Percentiles rank a stretch among this genome's conserved stretches.
phyloP scores from a whole-genome alignment of 1,140 invertebrate genomes.

The Cylas formicarius region DNA sequence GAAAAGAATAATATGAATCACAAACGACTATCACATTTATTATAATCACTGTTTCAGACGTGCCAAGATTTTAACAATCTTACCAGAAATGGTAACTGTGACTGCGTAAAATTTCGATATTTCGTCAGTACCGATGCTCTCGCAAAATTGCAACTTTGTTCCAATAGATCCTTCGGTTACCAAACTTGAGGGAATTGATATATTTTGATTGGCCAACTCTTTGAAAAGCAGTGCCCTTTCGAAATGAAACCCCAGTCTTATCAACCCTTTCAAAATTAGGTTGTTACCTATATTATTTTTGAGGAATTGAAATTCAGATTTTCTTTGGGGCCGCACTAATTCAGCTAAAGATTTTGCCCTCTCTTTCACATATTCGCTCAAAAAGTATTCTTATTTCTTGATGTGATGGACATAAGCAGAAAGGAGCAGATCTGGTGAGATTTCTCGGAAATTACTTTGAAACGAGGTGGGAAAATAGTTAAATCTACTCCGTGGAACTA shows the following conservation, averaged over 20 bases:
- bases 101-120: slow-evolving; percentile 28
- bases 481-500: slow-evolving; percentile 6
- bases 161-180: slow-evolving; percentile 31
- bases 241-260: slow-evolving; percentile 32
- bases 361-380: slow-evolving; percentile 12
- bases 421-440: slow-evolving; percentile 33
- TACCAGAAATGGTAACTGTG: too few relatives aligned
- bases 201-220: slow-evolving; percentile 32
- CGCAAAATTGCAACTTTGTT: slow-evolving; percentile 34
- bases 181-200: slow-evolving; percentile 30
- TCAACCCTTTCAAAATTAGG: slow-evolving; percentile 34
- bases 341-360: slow-evolving; percentile 28
- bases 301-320: slow-evolving; percentile 18
- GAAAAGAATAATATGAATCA: too few relatives aligned
- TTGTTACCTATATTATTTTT: slow-evolving; percentile 33
- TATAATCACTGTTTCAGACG: too few relatives aligned
- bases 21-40: too few relatives aligned
- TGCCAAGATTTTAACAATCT: too few relatives aligned
- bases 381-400: slow-evolving; percentile 15
- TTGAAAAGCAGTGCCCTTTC: slow-evolving; percentile 37
- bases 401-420: slow-evolving; percentile 24
- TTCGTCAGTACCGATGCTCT: slow-evolving; percentile 9
- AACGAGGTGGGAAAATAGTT: too few relatives aligned
- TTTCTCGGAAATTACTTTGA: slow-evolving; percentile 20
- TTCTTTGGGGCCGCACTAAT: slow-evolving; percentile 29